A percentile compares a stretch with the other conserved stretches of the same genome.
These are phyloP conservation scores for Eulithis prunata DNA, from an alignment of 2,888 invertebrate genomes.

Conservation along the genomic window DNA sequence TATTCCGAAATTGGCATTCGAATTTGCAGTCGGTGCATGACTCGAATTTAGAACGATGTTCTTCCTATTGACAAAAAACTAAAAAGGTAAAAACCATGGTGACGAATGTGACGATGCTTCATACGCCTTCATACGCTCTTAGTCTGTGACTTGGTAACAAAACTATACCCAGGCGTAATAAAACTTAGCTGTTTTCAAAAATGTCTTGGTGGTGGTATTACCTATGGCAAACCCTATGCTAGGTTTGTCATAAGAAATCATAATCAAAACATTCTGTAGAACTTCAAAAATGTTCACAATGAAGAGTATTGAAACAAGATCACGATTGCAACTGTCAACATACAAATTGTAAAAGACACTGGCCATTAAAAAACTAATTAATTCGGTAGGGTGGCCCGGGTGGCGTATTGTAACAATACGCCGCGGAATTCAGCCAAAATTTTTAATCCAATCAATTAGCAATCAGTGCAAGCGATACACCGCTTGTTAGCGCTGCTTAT, in stretches of 20 bases:
- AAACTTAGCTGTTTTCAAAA: too few species aligned
- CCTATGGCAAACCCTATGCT: too few species aligned
- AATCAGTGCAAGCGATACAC: conserved; percentile 84
- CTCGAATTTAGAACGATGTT: conserved; percentile 34
- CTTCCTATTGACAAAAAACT: conserved; percentile 15
- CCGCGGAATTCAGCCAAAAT: conserved; percentile 74
- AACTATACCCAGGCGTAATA: too few species aligned
- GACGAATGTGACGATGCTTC: neutral
- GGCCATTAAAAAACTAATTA: conserved; percentile 71
- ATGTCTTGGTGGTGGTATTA: too few species aligned
- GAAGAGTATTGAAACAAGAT: conserved; percentile 42
- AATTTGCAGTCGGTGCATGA: conserved; percentile 36
- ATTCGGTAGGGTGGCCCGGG: conserved; percentile 60
- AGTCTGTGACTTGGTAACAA: neutral
- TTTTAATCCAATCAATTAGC: conserved; percentile 85
- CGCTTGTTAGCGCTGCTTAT: conserved; percentile 83
- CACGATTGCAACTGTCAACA: conserved; percentile 63
- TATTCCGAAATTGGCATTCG: conserved; percentile 36
- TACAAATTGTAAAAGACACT: conserved; percentile 78
- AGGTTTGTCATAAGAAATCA: too few species aligned
- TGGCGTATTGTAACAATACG: conserved; percentile 74
- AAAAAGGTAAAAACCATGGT: conserved; percentile 22
- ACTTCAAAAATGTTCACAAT: too few species aligned
- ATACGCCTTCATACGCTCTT: neutral
- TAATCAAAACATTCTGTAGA: too few species aligned